Conservation (phyloP, 2,797 vertebrate genomes). For the Benthosema pterotum region DNA sequence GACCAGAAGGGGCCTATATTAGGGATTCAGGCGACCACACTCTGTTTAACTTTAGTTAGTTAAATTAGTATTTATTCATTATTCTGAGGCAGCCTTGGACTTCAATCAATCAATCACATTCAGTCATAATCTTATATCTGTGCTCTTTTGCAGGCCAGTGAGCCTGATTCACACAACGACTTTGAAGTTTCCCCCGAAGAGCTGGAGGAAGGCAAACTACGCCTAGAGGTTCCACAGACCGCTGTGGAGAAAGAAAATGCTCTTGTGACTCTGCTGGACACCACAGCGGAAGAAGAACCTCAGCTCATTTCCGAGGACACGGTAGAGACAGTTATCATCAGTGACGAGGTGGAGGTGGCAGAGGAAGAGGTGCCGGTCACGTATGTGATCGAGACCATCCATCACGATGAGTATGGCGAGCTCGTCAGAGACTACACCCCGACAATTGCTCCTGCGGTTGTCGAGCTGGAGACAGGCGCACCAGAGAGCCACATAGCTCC, state of each 20-base stretch:
- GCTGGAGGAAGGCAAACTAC: slow-evolving; percentile 38
- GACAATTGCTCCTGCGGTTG: slow-evolving; percentile 26
- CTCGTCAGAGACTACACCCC: slow-evolving; percentile 65
- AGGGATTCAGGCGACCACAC: no score
- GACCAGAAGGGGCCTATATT: no score
- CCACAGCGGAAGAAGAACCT: slow-evolving; percentile 36
- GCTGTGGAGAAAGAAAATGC: slow-evolving; percentile 64
- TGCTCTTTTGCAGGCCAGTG: slow-evolving; percentile 52
- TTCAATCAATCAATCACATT: no score
- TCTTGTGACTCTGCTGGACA: slow-evolving; percentile 60
- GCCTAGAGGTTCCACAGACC: slow-evolving; percentile 34
- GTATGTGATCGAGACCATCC: slow-evolving; percentile 72
- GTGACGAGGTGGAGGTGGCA: slow-evolving; percentile 37
- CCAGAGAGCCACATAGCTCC: slow-evolving; percentile 42
- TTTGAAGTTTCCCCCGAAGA: slow-evolving; percentile 51
- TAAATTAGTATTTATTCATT: no score
- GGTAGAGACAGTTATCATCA: slow-evolving; percentile 18
- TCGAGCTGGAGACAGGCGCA: slow-evolving; percentile 25
- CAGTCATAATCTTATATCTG: background rate
- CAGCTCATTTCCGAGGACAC: background rate
- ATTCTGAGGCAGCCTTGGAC: no score
- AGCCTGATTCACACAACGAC: slow-evolving; percentile 69
- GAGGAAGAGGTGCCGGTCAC: slow-evolving; percentile 52
- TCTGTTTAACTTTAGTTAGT: no score
- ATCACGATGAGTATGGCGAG: slow-evolving; percentile 62